Percentiles rank a stretch among this genome's conserved stretches.
Evolutionary conservation across 2,888 invertebrate genomes (phyloP).

Genomic region (Tanypteryx hageni): DNA sequence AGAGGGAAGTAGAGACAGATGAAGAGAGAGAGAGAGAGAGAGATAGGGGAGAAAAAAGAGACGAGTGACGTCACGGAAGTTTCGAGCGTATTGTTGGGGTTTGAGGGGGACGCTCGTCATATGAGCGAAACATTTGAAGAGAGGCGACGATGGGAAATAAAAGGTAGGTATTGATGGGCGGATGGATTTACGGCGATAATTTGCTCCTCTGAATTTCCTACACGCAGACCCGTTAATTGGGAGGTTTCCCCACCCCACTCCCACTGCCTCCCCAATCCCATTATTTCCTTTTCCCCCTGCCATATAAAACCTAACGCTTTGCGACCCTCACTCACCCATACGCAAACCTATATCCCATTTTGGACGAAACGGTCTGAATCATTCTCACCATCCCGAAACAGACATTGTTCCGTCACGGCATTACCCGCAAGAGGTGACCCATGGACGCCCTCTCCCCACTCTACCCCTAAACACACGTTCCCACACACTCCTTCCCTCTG

Average conservation of each 20-base stretch:
- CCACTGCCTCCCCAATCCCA: background rate
- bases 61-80: background rate
- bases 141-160: background rate
- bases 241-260: background rate
- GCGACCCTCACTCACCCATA: no score
- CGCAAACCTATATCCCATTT: no score
- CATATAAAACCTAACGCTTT: background rate
- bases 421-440: background rate
- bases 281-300: no score
- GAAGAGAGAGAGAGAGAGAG: background rate
- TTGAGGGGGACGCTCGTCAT: conserved; percentile 13
- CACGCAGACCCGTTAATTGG: conserved; percentile 44
- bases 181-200: conserved; percentile 44
- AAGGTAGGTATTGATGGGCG: conserved; percentile 13
- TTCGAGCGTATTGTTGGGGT: background rate
- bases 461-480: no score
- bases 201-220: conserved; percentile 31
- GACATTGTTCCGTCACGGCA: background rate
- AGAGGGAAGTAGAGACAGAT: background rate
- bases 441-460: no score
- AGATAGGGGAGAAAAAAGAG: conserved; percentile 35
- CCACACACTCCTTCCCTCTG: no score
- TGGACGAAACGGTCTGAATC: background rate
- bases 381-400: background rate
- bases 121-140: conserved; percentile 1